These are phyloP conservation scores for Marmota monax DNA, from an alignment of 2,113 vertebrate species.

Conservation along the genomic window DNA sequence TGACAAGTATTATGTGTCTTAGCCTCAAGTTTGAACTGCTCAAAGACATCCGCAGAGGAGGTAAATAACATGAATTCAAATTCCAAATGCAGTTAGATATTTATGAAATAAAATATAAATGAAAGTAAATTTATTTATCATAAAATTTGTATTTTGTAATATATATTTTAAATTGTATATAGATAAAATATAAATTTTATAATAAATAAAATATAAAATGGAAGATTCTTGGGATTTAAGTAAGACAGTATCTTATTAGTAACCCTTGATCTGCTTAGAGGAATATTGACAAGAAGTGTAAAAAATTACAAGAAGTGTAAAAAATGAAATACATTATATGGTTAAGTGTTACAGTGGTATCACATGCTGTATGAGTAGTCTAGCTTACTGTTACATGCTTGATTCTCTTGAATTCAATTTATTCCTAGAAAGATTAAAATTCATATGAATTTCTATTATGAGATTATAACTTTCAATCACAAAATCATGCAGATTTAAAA, in stretches of 20 bases:
- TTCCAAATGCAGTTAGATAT: conserved; percentile 23
- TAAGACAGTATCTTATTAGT: background rate
- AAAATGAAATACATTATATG: background rate
- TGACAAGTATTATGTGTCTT: background rate
- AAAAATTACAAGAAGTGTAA: background rate
- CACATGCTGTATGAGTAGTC: background rate
- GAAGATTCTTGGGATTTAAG: background rate
- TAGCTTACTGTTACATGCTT: background rate
- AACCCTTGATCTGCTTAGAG: background rate
- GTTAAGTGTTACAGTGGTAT: background rate
- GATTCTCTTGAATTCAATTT: background rate
- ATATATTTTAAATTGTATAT: no score
- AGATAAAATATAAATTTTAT: background rate
- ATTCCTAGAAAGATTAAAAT: conserved; percentile 5
- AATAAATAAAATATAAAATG: conserved; percentile 53
- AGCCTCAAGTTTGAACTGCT: background rate
- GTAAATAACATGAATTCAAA: background rate
- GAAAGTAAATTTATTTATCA: background rate
- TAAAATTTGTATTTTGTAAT: no score
- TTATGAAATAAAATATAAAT: background rate
- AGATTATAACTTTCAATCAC: background rate
- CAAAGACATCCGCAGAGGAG: background rate
- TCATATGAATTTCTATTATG: conserved; percentile 16
- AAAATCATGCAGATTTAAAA: conserved; percentile 37
- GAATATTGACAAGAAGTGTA: background rate